Conservation (phyloP, 1,140 invertebrate species). For the Elymnias hypermnestra region DNA sequence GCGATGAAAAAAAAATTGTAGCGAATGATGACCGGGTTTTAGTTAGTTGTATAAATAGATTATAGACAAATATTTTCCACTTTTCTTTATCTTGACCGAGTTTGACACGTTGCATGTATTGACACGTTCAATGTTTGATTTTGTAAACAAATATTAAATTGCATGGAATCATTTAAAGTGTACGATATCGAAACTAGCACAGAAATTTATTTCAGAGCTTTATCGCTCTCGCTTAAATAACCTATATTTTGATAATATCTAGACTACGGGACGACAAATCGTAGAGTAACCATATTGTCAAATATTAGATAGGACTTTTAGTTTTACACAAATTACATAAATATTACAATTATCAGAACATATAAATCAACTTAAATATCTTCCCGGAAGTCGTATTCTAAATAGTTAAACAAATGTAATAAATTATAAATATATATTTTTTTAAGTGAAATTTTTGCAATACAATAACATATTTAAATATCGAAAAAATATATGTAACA, state of each 20-base stretch:
- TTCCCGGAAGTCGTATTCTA: neutral
- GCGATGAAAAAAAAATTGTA: no score
- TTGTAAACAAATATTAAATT: neutral
- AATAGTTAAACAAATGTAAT: no score
- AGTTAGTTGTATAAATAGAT: no score
- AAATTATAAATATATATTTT: no score
- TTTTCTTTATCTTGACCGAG: neutral
- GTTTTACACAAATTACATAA: neutral
- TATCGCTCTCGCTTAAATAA: constrained; percentile 11
- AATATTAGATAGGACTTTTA: neutral
- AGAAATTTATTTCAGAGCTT: neutral
- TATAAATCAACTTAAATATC: neutral
- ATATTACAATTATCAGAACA: neutral
- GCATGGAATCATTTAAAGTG: neutral
- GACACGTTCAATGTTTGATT: neutral
- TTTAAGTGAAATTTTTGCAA: no score
- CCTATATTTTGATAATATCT: constrained; percentile 18
- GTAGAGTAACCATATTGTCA: constrained; percentile 6
- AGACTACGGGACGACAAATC: constrained; percentile 18
- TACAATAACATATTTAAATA: no score
- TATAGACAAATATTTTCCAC: no score
- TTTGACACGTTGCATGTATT: no score
- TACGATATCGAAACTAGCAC: constrained; percentile 5
- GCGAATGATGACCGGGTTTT: no score
- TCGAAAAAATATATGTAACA: no score